Conservation (phyloP, 2,797 vertebrate genomes). For the Taeniopygia guttata region DNA sequence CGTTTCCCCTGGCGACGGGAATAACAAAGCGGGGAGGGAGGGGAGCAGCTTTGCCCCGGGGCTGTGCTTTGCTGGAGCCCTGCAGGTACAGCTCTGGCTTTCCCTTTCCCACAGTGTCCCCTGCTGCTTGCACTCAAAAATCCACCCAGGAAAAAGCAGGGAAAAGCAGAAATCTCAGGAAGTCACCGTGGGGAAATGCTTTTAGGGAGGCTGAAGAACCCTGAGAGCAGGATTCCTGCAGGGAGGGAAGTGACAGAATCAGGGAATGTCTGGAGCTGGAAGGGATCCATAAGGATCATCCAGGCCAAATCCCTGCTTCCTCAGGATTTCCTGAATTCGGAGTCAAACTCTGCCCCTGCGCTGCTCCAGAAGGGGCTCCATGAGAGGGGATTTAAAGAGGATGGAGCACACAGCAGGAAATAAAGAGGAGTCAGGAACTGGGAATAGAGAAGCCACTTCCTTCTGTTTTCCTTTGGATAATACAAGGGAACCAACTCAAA, state of each 20-base stretch:
- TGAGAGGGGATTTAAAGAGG: background rate
- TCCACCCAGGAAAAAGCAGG: background rate
- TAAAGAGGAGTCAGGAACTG: background rate
- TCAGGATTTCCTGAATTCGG: background rate
- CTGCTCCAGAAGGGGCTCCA: background rate
- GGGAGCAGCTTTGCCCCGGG: background rate
- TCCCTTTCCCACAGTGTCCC: constrained; percentile 67
- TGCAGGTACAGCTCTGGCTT: constrained; percentile 44
- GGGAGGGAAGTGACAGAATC: background rate
- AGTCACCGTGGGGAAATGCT: background rate
- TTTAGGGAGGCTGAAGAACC: background rate
- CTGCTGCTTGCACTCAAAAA: constrained; percentile 57
- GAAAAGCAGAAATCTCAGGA: background rate
- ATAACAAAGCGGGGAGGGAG: background rate
- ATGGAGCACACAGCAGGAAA: background rate
- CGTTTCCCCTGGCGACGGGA: background rate
- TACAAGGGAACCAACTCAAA: background rate
- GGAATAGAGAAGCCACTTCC: background rate
- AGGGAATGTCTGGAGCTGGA: background rate
- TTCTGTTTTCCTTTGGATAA: background rate
- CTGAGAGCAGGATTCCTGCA: background rate
- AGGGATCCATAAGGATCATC: background rate
- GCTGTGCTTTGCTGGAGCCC: background rate
- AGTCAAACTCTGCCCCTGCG: background rate
- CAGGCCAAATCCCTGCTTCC: background rate